Percentiles rank a stretch among this genome's conserved stretches.
phyloP scores from a whole-genome alignment of 2,113 vertebrate species.

The Malurus melanocephalus region DNA sequence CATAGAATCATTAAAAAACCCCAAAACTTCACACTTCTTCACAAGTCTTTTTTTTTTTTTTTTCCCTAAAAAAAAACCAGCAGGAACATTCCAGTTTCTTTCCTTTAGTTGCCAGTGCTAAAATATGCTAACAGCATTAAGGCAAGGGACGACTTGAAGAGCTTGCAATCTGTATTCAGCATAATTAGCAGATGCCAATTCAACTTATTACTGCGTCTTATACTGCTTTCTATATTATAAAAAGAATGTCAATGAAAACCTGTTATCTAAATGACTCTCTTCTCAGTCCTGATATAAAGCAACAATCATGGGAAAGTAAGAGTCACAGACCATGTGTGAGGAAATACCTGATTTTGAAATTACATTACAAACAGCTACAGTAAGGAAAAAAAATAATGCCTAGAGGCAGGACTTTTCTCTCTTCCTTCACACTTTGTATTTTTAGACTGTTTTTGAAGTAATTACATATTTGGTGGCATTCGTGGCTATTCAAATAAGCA shows the following conservation, averaged over 20 bases:
- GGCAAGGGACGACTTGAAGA: constrained; percentile 60
- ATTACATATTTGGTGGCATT: not conserved
- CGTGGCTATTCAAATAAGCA: constrained; percentile 15
- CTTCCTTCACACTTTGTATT: constrained; percentile 12
- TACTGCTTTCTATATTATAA: constrained; percentile 37
- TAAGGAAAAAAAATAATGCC: constrained; percentile 19
- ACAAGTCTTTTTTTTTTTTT: not conserved
- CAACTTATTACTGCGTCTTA: constrained; percentile 64
- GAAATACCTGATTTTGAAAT: constrained; percentile 18
- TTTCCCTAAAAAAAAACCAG: not conserved
- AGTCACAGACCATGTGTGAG: constrained; percentile 23
- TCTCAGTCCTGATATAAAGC: constrained; percentile 30
- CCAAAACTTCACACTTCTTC: constrained; percentile 12
- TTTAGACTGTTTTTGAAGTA: not conserved
- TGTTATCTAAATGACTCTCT: constrained; percentile 57
- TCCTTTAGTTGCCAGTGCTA: constrained; percentile 60
- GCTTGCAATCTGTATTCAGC: constrained; percentile 64
- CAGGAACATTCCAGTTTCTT: constrained; percentile 54
- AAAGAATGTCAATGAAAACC: constrained; percentile 42
- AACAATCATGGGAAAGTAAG: constrained; percentile 41
- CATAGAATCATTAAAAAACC: not conserved
- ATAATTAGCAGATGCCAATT: constrained; percentile 71
- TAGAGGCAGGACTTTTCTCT: constrained; percentile 19
- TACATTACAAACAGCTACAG: constrained; percentile 16
- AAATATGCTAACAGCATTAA: constrained; percentile 69